phyloP scores from a whole-genome alignment of 2,888 invertebrate genomes.

The Schizotus pectinicornis region DNA sequence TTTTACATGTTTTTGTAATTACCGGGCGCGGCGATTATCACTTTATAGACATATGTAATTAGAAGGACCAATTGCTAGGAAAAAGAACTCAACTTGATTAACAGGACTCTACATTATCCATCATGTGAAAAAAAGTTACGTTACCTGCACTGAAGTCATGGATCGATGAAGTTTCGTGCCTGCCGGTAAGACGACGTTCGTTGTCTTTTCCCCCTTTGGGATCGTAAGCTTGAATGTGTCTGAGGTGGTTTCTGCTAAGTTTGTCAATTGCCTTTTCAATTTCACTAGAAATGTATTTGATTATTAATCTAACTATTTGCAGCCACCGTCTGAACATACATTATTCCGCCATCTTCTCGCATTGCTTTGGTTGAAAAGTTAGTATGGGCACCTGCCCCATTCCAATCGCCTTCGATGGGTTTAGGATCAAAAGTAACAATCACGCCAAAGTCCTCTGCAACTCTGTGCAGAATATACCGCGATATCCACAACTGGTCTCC shows the following conservation, averaged over 20 bases:
- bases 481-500: constrained; percentile 90
- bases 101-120: too few species aligned
- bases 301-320: not conserved
- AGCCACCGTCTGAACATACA: constrained; percentile 62
- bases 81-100: not conserved
- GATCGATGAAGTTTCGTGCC: constrained; percentile 96
- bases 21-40: too few species aligned
- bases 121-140: constrained; percentile 16
- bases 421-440: constrained; percentile 80
- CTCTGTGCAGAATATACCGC: constrained; percentile 82
- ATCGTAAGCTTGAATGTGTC: constrained; percentile 96
- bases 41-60: too few species aligned
- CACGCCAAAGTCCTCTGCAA: constrained; percentile 94
- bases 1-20: too few species aligned
- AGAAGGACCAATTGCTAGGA: not conserved
- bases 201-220: constrained; percentile 96
- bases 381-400: constrained; percentile 95
- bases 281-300: constrained; percentile 63
- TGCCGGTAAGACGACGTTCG: constrained; percentile 91
- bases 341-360: constrained; percentile 88
- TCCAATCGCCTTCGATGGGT: constrained; percentile 87
- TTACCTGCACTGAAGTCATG: constrained; percentile 92
- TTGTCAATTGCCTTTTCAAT: constrained; percentile 97
- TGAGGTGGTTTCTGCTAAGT: constrained; percentile 86
- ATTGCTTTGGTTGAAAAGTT: constrained; percentile 95